Conservation (phyloP, 2,888 invertebrate species). For the Poecilobothrus nobilitatus region DNA sequence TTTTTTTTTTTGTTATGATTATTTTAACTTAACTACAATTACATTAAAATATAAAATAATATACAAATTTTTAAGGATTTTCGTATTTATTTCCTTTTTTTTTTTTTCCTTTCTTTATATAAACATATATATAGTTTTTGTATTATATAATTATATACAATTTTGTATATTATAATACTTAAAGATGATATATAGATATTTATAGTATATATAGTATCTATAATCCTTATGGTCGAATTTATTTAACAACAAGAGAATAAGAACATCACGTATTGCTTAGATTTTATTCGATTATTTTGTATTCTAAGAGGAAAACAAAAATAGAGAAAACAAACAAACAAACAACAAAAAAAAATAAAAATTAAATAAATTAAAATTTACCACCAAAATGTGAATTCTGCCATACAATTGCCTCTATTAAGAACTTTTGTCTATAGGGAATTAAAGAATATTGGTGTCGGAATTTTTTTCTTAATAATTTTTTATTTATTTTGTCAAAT, state of each 20-base stretch:
- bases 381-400: background rate
- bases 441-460: background rate
- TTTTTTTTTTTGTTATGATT: no score
- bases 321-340: no score
- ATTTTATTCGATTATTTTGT: background rate
- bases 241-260: background rate
- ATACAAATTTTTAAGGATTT: no score
- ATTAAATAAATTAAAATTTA: background rate
- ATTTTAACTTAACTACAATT: no score
- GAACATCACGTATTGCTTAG: constrained; percentile 4
- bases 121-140: no score
- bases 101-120: no score
- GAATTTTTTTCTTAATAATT: background rate
- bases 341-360: background rate
- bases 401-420: background rate
- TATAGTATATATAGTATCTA: background rate
- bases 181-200: no score
- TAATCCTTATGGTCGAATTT: background rate
- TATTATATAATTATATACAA: no score
- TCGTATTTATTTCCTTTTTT: no score
- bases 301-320: background rate
- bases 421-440: background rate
- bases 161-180: no score
- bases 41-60: no score
- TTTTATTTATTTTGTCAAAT: no score